A percentile compares a stretch with the other conserved stretches of the same genome.
Evolutionary conservation across 2,113 vertebrate species (phyloP).

Genomic region (Phocoena phocoena): DNA sequence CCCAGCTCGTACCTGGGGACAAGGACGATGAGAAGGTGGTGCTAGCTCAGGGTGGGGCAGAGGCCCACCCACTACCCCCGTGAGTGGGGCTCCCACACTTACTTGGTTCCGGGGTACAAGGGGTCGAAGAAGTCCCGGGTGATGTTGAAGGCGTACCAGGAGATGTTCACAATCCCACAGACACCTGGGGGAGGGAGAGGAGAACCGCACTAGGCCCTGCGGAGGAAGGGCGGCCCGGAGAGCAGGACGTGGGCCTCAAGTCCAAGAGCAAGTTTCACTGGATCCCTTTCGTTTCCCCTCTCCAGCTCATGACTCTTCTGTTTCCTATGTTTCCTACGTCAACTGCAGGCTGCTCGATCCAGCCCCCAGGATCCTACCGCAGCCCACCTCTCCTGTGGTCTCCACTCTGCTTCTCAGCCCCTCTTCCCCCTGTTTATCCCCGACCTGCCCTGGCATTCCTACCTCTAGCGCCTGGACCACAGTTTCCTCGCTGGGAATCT

Average conservation of each 20-base stretch:
- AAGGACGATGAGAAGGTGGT: accelerated
- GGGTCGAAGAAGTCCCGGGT: constrained; percentile 92
- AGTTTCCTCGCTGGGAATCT: background rate
- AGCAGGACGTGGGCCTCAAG: background rate
- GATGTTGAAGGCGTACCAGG: constrained; percentile 94
- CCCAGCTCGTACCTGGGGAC: constrained; percentile 90
- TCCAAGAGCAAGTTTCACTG: background rate
- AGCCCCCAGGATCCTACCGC: background rate
- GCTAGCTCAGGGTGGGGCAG: accelerated
- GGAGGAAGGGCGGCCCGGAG: background rate
- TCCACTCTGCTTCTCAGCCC: background rate
- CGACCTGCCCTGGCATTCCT: background rate
- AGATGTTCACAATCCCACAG: constrained; percentile 91
- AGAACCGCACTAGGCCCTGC: background rate
- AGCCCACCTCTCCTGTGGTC: background rate
- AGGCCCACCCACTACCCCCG: background rate
- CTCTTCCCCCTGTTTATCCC: background rate
- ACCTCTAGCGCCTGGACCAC: background rate
- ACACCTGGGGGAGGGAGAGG: constrained; percentile 82
- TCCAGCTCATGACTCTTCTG: background rate
- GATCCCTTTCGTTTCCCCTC: background rate
- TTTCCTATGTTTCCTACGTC: background rate
- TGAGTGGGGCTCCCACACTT: constrained; percentile 57
- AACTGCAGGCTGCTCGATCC: background rate
- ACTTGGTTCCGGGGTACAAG: constrained; percentile 88